Conservation (phyloP, 2,797 vertebrate genomes). For the Spinus olivaceus region DNA sequence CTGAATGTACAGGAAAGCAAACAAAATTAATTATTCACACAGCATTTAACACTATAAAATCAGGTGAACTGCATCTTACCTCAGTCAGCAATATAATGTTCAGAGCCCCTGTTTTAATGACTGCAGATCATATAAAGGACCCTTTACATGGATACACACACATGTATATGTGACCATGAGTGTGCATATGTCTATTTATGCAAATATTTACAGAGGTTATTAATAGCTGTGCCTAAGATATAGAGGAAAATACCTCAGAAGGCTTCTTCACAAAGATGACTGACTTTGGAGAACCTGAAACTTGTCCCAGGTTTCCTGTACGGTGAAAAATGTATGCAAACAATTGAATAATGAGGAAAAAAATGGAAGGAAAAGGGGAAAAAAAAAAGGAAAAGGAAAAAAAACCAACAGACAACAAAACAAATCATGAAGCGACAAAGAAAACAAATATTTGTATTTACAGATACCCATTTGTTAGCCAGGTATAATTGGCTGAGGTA, state of each 20-base stretch:
- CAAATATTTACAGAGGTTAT: neutral
- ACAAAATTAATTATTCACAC: neutral
- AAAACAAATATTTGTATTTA: neutral
- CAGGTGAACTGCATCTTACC: neutral
- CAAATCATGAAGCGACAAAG: fast-evolving
- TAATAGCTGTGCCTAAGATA: neutral
- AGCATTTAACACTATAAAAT: neutral
- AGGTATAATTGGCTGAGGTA: neutral
- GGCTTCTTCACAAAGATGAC: neutral
- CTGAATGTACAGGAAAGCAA: neutral
- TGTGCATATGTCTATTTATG: neutral
- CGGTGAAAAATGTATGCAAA: neutral
- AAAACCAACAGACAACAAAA: fast-evolving
- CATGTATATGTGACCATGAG: fast-evolving
- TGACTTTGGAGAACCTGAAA: neutral
- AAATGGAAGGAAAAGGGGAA: fast-evolving
- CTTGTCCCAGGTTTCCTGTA: neutral
- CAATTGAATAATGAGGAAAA: neutral
- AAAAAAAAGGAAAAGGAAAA: fast-evolving
- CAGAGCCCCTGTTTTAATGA: neutral
- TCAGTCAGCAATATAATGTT: neutral
- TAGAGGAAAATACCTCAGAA: neutral
- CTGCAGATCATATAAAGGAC: no score
- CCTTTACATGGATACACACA: neutral
- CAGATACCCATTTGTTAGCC: neutral